Evolutionary conservation across 2,888 invertebrate species (phyloP), one percentile per base, ranked within the genome.

Genomic region (Lepidochrysops patricia): DNA sequence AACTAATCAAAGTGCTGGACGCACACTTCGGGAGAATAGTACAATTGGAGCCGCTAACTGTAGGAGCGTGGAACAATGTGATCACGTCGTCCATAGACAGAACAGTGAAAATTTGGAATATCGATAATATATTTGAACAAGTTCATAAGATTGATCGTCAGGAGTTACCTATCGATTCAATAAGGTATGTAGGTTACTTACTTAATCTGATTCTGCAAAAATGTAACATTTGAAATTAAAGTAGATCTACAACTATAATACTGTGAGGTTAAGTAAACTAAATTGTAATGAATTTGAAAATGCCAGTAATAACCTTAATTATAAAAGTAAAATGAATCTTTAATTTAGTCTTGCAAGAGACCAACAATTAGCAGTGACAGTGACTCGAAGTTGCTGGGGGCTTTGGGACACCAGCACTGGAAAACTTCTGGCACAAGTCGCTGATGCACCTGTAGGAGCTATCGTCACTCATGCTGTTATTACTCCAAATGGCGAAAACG

Each of bases 31-130:
- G 98, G 0, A 90, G 99, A 62, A 98, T 99, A 9, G 97, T 99
- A 61, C 96, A 97, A 69, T 83, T 99, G 61, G 95, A 95, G 68
- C 94, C 97, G 0, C 85, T 98, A 37, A 96, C 95, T 0, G 93
- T 96, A 13, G 96, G 96, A 0, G 93, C 94, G 65, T 97, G 97
- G 97, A 97, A 97, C 78, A 96, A 96, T 77, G 94, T 98, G 4
- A 97, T 99, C 56, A 98, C 99, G 0, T 98, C 98, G 0, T 98
- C 98, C 0, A 98, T 99, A 57, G 99, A 99, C 81, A 92, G 98
- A 63, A 97, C 98, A 0, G 98, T 99, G 5, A 99, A 99, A 90
- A 97, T 98, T 3, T 99, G 99, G 99, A 99, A 99, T 79, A 97
- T 99, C 61, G 98, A 98, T 80, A 99, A 99, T 79, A 98, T 99